A percentile compares a stretch with the other conserved stretches of the same genome.
Evolutionary conservation across 2,113 vertebrate species (phyloP).

Genomic region (Menura novaehollandiae): DNA sequence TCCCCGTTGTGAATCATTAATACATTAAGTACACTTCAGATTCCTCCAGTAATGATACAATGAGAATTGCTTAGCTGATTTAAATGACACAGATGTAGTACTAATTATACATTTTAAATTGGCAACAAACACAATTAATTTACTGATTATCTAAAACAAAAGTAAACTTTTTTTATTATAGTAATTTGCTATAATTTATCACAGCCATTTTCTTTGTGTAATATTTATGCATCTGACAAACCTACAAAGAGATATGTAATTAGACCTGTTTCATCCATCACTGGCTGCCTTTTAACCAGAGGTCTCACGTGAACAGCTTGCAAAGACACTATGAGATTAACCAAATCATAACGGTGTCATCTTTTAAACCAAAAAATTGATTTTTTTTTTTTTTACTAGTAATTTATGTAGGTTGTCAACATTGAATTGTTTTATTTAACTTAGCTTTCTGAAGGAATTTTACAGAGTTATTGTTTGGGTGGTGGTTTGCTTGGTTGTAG

Average conservation of each 20-base stretch:
- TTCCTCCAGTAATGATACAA: constrained; percentile 46
- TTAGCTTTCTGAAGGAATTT: neutral
- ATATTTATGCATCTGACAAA: constrained; percentile 51
- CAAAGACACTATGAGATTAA: neutral
- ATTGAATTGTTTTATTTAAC: neutral
- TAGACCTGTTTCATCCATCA: constrained; percentile 59
- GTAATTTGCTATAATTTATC: constrained; percentile 57
- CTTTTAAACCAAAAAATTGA: neutral
- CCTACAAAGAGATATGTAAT: constrained; percentile 51
- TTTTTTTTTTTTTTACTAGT: neutral
- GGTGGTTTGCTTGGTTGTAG: neutral
- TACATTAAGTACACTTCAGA: constrained; percentile 59
- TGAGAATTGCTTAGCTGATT: constrained; percentile 50
- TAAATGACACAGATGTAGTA: constrained; percentile 56
- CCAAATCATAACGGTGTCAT: neutral
- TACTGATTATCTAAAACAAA: constrained; percentile 61
- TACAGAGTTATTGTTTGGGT: neutral
- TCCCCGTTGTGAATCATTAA: constrained; percentile 43
- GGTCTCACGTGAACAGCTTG: constrained; percentile 23
- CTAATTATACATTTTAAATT: constrained; percentile 59
- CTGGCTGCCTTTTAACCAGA: constrained; percentile 38
- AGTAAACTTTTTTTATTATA: constrained; percentile 64
- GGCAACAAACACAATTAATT: constrained; percentile 54
- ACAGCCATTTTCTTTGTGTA: constrained; percentile 11
- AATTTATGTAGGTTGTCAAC: neutral